Evolutionary conservation across 2,888 invertebrate genomes (phyloP).

Genomic region (Scaptomyza parva): DNA sequence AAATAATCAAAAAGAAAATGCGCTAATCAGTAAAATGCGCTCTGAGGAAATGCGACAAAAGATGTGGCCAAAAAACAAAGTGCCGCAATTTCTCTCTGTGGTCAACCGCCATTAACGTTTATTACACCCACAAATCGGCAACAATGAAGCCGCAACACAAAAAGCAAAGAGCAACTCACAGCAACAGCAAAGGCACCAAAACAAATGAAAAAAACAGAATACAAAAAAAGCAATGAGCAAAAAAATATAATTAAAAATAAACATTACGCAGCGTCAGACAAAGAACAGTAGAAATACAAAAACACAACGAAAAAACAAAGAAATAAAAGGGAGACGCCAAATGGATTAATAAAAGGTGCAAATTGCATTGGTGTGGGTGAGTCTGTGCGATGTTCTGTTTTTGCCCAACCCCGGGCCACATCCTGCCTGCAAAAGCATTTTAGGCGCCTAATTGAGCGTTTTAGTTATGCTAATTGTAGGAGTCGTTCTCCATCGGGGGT

Average conservation of each 20-base stretch:
- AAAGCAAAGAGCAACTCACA: conserved; percentile 70
- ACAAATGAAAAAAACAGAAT: conserved; percentile 27
- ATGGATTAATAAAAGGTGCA: conserved; percentile 73
- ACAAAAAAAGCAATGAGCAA: conserved; percentile 41
- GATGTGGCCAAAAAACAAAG: conserved; percentile 57
- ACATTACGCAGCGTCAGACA: conserved; percentile 70
- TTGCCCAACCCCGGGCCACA: neutral
- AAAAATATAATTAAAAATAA: conserved; percentile 76
- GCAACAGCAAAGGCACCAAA: conserved; percentile 3
- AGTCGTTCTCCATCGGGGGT: neutral
- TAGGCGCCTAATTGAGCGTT: conserved; percentile 74
- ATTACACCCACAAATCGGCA: conserved; percentile 73
- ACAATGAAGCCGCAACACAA: conserved; percentile 60
- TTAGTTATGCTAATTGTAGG: conserved; percentile 78
- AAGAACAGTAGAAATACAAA: conserved; percentile 23
- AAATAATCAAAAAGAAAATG: conserved; percentile 46
- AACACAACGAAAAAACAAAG: neutral
- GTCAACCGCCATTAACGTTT: conserved; percentile 78
- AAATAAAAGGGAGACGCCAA: conserved; percentile 14
- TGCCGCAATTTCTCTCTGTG: conserved; percentile 75
- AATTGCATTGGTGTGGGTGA: conserved; percentile 61
- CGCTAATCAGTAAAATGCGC: conserved; percentile 55
- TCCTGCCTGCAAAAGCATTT: conserved; percentile 50
- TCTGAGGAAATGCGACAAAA: conserved; percentile 43
- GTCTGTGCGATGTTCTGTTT: conserved; percentile 28